phyloP scores from a whole-genome alignment of 1,140 invertebrate genomes.

The Mizuhopecten yessoensis region DNA sequence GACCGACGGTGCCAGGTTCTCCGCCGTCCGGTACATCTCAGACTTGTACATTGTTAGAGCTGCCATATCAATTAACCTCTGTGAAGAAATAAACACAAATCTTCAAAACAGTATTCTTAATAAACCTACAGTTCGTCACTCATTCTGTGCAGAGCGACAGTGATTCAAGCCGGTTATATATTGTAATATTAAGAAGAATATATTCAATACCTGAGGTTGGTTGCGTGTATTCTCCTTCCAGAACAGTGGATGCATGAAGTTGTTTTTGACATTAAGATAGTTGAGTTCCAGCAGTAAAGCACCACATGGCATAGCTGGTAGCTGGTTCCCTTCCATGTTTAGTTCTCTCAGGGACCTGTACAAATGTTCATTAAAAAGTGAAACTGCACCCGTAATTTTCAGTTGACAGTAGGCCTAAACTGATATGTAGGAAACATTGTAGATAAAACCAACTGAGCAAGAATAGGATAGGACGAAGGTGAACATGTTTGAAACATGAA shows the following conservation, averaged over 20 bases:
- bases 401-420: too few species aligned
- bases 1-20: conserved; percentile 66
- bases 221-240: conserved; percentile 80
- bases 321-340: conserved; percentile 82
- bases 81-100: conserved; percentile 57
- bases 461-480: too few species aligned
- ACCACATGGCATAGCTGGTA: conserved; percentile 78
- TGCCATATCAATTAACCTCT: conserved; percentile 77
- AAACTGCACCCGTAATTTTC: too few species aligned
- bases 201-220: conserved; percentile 80
- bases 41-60: conserved; percentile 66
- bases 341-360: conserved; percentile 77
- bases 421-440: too few species aligned
- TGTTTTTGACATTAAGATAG: conserved; percentile 80
- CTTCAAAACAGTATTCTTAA: too few species aligned
- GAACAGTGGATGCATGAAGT: conserved; percentile 83
- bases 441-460: too few species aligned
- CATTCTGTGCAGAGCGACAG: too few species aligned
- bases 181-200: too few species aligned
- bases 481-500: too few species aligned
- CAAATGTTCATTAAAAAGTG: conserved; percentile 48
- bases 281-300: conserved; percentile 75
- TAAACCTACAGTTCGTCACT: too few species aligned
- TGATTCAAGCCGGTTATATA: too few species aligned
- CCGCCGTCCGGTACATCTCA: conserved; percentile 58